Evolutionary conservation across 53 echinoderm and acorn worm genomes (phyloP), one percentile per base, ranked within the genome.

Genomic region (Apostichopus leukothele): DNA sequence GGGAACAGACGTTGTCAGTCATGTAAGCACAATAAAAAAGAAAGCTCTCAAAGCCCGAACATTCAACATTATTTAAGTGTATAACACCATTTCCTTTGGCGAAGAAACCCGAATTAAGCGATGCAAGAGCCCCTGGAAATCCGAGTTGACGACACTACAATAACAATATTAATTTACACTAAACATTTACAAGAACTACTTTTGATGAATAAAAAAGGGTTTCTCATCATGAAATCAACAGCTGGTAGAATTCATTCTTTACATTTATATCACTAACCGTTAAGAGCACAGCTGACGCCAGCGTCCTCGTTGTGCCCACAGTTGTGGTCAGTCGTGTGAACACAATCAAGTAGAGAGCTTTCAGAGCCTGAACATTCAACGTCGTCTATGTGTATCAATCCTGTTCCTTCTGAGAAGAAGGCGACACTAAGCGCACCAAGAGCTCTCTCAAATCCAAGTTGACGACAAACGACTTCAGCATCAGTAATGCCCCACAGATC

Each of bases 401-500:
- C 75, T 75, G 75, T 75, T 16, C 75, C 75, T 75, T 75, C 75
- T 16, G 75, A 23, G 75, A 75, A 75, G 75, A 75, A 75, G 4
- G 75, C 75, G 14, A n/a, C 1, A 3, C 75, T 75, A 23, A 23
- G 19, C 14, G 19, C 26, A 22, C 75, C 75, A 75, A n/a, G 19
- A 23, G 75, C 75, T 16, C n/a, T 26, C 19, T 14, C 19, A 20
- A 75, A 25, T 10, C 25, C 25, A 1, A 39, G 39, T 39, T 39
- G 39, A 39, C 39, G 39, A 39, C 39, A 39, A 3, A 39, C 39
- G 0, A 39, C 39, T 3, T 39, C 3, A 39, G 39, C 39, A 39
- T 39, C 39, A 39, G 3, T 39, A 39, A 39, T 39, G 3, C 3
- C 3, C 39, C 92, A 91, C 22, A 67, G 75, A n/a, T 91, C 94